Percentiles rank a stretch among this genome's conserved stretches.
Conservation (phyloP, 2,888 invertebrate genomes). For the Macaria notata region DNA sequence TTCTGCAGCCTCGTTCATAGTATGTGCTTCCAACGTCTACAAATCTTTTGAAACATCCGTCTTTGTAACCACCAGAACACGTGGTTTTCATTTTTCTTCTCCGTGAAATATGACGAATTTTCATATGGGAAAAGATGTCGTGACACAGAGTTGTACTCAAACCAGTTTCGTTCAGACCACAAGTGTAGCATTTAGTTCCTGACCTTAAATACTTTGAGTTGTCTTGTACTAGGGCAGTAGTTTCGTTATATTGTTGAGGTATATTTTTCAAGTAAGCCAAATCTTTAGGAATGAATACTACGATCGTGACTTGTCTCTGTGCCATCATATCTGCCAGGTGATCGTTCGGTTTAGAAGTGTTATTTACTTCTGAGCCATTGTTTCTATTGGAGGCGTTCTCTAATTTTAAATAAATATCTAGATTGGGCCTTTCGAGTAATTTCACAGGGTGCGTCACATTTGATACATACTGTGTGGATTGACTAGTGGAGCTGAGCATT, state of each 20-base stretch:
- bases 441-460: too few species aligned
- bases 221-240: too few species aligned
- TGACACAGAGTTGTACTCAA: constrained; percentile 36
- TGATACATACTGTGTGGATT: too few species aligned
- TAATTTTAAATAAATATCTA: too few species aligned
- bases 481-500: too few species aligned
- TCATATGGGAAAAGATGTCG: constrained; percentile 2
- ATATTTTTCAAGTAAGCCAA: constrained; percentile 1
- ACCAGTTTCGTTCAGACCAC: constrained; percentile 37
- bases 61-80: constrained; percentile 14
- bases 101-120: too few species aligned
- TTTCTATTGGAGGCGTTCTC: too few species aligned
- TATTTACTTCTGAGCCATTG: too few species aligned
- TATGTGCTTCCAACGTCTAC: constrained; percentile 45
- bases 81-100: constrained; percentile 1
- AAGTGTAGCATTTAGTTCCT: constrained; percentile 38
- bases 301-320: constrained; percentile 8
- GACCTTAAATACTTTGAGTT: background rate
- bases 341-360: too few species aligned
- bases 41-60: constrained; percentile 38
- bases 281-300: constrained; percentile 17
- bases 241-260: background rate
- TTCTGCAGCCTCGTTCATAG: constrained; percentile 52
- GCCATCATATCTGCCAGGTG: background rate
- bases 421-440: too few species aligned